A percentile compares a stretch with the other conserved stretches of the same genome.
Conservation (phyloP, 2,113 vertebrate genomes). For the Hypomesus transpacificus region DNA sequence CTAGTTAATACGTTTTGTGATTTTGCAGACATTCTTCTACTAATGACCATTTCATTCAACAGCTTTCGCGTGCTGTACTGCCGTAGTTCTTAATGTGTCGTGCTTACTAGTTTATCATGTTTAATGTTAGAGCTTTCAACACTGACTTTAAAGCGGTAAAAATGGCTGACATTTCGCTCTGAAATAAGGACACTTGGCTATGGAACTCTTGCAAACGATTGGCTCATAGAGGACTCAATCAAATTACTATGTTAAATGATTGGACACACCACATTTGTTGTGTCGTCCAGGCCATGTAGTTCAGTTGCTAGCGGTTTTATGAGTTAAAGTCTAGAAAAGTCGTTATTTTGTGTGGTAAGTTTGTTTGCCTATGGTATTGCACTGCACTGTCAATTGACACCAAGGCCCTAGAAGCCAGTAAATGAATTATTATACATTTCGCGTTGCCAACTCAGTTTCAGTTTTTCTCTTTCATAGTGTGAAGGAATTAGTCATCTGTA, state of each 20-base stretch:
- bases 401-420: no score
- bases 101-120: constrained; percentile 11
- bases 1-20: no score
- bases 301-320: constrained; percentile 37
- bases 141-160: constrained; percentile 66
- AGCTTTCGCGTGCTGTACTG: no score
- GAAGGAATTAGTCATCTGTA: no score
- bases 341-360: no score
- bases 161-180: constrained; percentile 78
- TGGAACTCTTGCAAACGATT: constrained; percentile 43
- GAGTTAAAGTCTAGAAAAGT: constrained; percentile 1
- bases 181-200: constrained; percentile 52
- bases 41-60: no score
- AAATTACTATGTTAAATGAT: constrained; percentile 42
- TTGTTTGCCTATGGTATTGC: background rate
- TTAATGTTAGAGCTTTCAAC: constrained; percentile 27
- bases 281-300: constrained; percentile 9
- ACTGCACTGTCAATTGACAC: background rate
- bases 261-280: constrained; percentile 44
- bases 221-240: constrained; percentile 45
- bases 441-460: no score
- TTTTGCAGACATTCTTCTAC: no score
- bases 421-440: no score
- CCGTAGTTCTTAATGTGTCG: background rate
- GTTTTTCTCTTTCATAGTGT: no score